Percentiles rank a stretch among this genome's conserved stretches.
Conservation (phyloP, 2,113 vertebrate genomes). For the Chlamydotis undulata region DNA sequence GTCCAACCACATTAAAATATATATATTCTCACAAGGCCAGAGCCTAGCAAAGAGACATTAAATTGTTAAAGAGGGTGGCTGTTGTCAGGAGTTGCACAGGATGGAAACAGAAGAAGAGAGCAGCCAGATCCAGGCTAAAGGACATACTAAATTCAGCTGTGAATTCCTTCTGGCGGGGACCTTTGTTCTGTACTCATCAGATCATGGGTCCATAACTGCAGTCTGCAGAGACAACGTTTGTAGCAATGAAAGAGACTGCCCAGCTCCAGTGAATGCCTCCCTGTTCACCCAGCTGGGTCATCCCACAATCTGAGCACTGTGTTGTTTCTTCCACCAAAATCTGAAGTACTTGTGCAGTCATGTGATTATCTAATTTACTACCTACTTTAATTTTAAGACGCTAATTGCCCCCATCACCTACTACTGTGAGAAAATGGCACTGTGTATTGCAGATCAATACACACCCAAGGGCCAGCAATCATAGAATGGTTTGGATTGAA, state of each 20-base stretch:
- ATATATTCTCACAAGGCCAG: background rate
- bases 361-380: background rate
- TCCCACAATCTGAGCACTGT: accelerated
- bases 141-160: background rate
- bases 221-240: accelerated
- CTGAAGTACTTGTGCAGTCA: background rate
- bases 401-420: background rate
- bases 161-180: background rate
- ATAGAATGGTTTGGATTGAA: no score
- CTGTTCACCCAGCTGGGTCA: accelerated
- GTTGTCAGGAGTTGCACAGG: background rate
- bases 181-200: background rate
- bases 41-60: background rate
- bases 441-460: accelerated
- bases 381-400: accelerated
- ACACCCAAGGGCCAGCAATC: no score
- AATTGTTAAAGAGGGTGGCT: background rate
- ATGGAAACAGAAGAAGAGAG: background rate
- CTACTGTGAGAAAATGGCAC: background rate
- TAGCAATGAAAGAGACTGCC: accelerated
- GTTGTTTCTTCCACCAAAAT: background rate
- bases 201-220: accelerated
- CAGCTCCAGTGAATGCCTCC: accelerated
- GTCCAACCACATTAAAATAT: background rate
- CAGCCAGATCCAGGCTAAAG: background rate